Conservation (phyloP, 2,797 vertebrate species). For the Hypotaenidia philippensis region DNA sequence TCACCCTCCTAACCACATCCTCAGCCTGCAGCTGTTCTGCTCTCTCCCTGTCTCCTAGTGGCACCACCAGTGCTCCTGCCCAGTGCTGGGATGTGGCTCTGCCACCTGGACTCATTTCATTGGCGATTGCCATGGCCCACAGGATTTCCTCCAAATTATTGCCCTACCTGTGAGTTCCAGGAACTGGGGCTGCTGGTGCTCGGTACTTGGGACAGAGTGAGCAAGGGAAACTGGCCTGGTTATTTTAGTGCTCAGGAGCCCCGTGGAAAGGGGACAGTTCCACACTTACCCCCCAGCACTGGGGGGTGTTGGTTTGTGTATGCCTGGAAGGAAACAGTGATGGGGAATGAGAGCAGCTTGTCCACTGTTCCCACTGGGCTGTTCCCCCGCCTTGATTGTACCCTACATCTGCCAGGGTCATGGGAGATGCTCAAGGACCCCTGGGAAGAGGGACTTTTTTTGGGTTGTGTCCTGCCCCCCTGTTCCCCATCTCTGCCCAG, state of each 20-base stretch:
- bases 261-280: not conserved
- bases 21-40: not conserved
- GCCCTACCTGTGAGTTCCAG: not conserved
- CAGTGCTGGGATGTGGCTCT: rapidly evolving
- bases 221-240: rapidly evolving
- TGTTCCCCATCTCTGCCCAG: not conserved
- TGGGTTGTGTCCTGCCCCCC: rapidly evolving
- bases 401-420: not conserved
- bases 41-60: rapidly evolving
- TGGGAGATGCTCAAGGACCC: not conserved
- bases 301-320: not conserved
- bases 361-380: not conserved
- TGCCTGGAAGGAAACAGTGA: not conserved
- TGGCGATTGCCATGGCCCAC: rapidly evolving
- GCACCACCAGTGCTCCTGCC: rapidly evolving
- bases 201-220: not conserved
- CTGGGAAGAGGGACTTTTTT: not conserved
- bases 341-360: not conserved
- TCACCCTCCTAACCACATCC: constrained; percentile 16
- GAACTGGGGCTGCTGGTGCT: rapidly evolving
- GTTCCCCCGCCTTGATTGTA: rapidly evolving
- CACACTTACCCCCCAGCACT: rapidly evolving
- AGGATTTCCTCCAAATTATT: not conserved
- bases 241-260: not conserved
- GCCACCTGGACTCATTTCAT: not conserved